These are phyloP conservation scores for Ploceus nigricollis DNA, from an alignment of 2,113 vertebrate genomes.

Conservation along the genomic window DNA sequence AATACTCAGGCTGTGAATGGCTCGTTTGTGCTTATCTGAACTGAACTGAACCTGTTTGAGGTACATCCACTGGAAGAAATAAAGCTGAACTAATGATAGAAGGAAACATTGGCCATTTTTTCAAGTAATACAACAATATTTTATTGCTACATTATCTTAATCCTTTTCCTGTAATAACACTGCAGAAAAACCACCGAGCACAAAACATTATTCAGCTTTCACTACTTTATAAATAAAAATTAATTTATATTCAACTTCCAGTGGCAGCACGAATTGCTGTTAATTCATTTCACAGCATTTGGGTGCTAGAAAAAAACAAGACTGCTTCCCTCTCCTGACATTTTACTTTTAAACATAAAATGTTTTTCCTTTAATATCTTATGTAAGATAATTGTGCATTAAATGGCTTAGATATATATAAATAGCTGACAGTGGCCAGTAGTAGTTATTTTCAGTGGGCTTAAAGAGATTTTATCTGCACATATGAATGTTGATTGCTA, in stretches of 20 bases:
- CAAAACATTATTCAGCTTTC: not conserved
- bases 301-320: not conserved
- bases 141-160: not conserved
- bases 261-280: not conserved
- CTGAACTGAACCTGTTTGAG: not conserved
- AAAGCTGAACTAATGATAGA: not conserved
- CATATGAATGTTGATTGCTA: not conserved
- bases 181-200: not conserved
- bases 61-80: not conserved
- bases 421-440: not conserved
- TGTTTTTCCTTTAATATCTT: not conserved
- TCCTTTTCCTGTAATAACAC: not conserved
- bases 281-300: not conserved
- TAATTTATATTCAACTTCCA: not conserved
- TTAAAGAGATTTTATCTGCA: not conserved
- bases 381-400: not conserved
- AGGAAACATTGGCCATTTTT: not conserved
- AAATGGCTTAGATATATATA: not conserved
- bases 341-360: not conserved
- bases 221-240: not conserved
- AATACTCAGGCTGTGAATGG: not conserved
- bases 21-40: not conserved
- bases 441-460: not conserved
- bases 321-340: not conserved
- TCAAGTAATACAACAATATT: not conserved